Percentiles rank a stretch among this genome's conserved stretches.
These are phyloP conservation scores for Enoplolaimus lenunculus DNA, from an alignment of 2,888 invertebrate genomes.

Conservation along the genomic window DNA sequence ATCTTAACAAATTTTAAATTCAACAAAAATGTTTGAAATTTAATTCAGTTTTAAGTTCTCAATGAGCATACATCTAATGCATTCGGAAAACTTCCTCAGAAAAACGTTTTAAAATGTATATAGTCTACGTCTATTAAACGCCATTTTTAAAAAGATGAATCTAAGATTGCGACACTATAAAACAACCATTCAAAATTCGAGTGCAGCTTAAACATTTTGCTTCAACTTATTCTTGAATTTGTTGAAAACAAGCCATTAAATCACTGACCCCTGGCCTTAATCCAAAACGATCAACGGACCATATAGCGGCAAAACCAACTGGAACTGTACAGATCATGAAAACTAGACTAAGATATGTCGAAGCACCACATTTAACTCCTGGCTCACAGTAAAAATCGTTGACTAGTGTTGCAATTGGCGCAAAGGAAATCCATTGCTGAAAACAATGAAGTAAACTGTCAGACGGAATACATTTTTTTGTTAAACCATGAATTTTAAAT, in stretches of 20 bases:
- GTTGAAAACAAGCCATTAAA: no score
- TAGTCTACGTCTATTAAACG: no score
- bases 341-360: constrained; percentile 44
- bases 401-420: constrained; percentile 44
- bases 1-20: no score
- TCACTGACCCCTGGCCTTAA: constrained; percentile 42
- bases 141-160: no score
- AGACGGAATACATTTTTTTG: constrained; percentile 10
- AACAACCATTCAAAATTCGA: constrained; percentile 14
- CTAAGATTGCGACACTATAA: constrained; percentile 14
- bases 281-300: constrained; percentile 44
- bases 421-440: constrained; percentile 47
- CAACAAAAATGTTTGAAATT: no score
- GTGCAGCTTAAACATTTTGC: no score
- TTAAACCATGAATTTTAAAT: no score
- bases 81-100: no score
- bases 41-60: no score
- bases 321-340: constrained; percentile 44
- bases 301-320: constrained; percentile 44
- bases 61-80: no score
- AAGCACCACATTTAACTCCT: constrained; percentile 33
- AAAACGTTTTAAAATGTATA: no score
- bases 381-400: constrained; percentile 41
- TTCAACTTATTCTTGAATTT: no score
- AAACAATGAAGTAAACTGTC: constrained; percentile 26